Base-by-base conservation (phyloP, 1,140 invertebrate species). In the Hylyphantes graminicola region DNA sequence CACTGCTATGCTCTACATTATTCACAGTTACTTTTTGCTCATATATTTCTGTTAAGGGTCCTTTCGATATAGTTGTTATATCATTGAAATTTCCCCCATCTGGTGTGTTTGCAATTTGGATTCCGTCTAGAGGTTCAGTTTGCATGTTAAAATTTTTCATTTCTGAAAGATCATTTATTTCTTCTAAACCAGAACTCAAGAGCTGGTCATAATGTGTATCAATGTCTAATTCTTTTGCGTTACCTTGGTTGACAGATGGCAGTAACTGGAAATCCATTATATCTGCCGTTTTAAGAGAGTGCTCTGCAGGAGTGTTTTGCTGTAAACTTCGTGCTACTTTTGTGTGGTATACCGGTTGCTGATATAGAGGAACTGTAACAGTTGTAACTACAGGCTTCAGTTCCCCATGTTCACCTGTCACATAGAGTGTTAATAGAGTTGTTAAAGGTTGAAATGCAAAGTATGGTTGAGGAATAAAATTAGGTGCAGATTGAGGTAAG, bases 401-500 rank as follows among this genome's bases (percentile, higher is more conserved):
- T 76, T 88, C 85, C 48, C 88, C 87, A 59, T 85, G 67, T 65
- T 88, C 87, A 12, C 87, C 87, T n/a, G 87, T 87, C 9, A 88
- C 75, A 55, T 87, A 84, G 7, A 88, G 53, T 15, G 88, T 88
- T 64, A 89, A 68, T 65, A 88, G 74, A 6, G 88, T 87, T 80
- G 86, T 87, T 35, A 87, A 87, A 67, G 85, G 78, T 64, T 86
- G 65, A 79, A 86, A 50, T 54, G 80, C 59, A 81, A 85, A 77
- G 67, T 86, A 86, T 54, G 77, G 86, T 73, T 87, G 86, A 12
- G 82, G 84, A 51, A 78, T 86, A 9, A 87, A 86, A 70, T 76
- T 68, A 50, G 87, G 87, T 86, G 90, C 90, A 21, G 91, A 90
- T 61, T 83, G 85, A 57, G 83, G 77, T 11, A 83, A 48, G 35